Evolutionary conservation across 1,140 invertebrate genomes (phyloP).

Genomic region (Battus philenor): DNA sequence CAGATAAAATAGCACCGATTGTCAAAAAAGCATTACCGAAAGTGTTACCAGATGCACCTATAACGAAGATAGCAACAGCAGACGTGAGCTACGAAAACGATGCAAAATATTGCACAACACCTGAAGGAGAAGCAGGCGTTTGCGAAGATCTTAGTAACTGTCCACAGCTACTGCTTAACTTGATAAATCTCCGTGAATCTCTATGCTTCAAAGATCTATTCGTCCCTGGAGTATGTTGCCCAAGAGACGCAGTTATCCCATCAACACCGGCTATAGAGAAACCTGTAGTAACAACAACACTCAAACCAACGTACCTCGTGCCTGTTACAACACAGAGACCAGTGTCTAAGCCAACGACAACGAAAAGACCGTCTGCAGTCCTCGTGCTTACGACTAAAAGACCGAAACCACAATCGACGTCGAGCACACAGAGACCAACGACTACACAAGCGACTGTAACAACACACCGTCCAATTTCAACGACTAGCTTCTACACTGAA

Average conservation of each 20-base stretch:
- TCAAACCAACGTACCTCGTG: conserved; percentile 64
- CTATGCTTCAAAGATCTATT: conserved; percentile 95
- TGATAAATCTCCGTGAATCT: conserved; percentile 88
- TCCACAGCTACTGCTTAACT: conserved; percentile 89
- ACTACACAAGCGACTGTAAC: conserved; percentile 34
- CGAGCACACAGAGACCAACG: conserved; percentile 45
- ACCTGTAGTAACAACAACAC: conserved; percentile 52
- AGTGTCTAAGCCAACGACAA: conserved; percentile 39
- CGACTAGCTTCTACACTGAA: conserved; percentile 55
- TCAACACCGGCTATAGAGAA: conserved; percentile 52
- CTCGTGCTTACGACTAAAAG: conserved; percentile 58
- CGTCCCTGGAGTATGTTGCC: conserved; percentile 94
- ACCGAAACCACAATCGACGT: conserved; percentile 50
- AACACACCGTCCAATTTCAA: conserved; percentile 28
- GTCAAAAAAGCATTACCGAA: conserved; percentile 80
- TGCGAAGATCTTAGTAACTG: conserved; percentile 93
- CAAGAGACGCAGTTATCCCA: conserved; percentile 71
- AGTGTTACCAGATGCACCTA: conserved; percentile 56
- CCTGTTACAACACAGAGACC: conserved; percentile 69
- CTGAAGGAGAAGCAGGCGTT: conserved; percentile 84
- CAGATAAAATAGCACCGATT: conserved; percentile 85
- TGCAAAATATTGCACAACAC: conserved; percentile 83
- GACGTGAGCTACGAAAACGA: conserved; percentile 34
- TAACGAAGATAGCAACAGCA: conserved; percentile 56
- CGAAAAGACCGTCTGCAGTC: conserved; percentile 64